Conservation (phyloP, 1,140 invertebrate species). For the Drosophila pseudoobscura region DNA sequence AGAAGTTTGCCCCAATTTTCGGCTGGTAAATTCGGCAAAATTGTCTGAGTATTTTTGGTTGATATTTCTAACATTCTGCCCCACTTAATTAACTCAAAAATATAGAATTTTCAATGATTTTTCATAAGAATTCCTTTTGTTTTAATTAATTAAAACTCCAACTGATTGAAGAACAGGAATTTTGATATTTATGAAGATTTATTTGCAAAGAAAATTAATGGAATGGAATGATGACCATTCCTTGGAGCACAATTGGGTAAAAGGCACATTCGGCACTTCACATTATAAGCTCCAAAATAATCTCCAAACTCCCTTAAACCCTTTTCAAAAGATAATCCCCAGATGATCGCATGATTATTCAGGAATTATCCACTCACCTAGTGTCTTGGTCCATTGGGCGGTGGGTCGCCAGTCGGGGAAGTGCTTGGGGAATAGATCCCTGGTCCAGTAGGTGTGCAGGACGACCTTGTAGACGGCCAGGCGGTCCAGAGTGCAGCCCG, state of each 20-base stretch:
- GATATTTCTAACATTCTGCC: background rate
- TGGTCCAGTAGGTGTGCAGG: conserved; percentile 94
- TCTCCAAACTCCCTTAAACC: too few relatives aligned
- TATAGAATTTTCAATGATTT: background rate
- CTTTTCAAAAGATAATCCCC: too few relatives aligned
- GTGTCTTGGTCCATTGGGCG: conserved; percentile 94
- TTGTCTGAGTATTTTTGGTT: conserved; percentile 5
- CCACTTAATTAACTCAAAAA: conserved; percentile 1
- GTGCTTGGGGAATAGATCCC: conserved; percentile 94
- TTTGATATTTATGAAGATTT: too few relatives aligned
- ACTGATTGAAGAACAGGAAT: too few relatives aligned
- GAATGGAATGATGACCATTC: too few relatives aligned
- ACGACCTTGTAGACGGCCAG: conserved; percentile 93
- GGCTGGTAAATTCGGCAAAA: conserved; percentile 25
- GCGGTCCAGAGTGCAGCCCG: conserved; percentile 85
- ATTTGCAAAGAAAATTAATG: too few relatives aligned
- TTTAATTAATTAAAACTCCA: background rate
- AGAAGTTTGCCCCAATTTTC: conserved; percentile 12
- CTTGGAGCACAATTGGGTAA: too few relatives aligned
- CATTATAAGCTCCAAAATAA: too few relatives aligned
- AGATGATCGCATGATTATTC: background rate
- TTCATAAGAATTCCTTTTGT: background rate
- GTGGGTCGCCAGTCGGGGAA: conserved; percentile 95
- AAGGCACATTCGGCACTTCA: too few relatives aligned
- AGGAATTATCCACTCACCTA: conserved; percentile 87